Conservation (phyloP, 2,797 vertebrate species). For the Neosilurus hyrtlii region DNA sequence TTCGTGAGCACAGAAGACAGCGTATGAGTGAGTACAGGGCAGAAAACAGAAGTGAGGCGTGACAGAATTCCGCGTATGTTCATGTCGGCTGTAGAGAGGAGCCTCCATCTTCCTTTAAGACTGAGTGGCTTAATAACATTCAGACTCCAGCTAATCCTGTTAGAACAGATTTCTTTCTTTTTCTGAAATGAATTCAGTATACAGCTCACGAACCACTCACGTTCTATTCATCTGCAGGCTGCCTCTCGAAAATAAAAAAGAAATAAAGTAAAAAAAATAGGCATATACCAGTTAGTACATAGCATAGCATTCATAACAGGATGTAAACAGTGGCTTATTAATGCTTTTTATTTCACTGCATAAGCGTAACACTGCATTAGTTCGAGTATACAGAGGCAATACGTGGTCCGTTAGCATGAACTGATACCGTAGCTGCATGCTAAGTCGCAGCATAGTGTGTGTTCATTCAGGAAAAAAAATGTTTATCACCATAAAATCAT, state of each 20-base stretch:
- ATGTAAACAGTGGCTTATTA: constrained; percentile 33
- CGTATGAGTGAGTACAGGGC: not conserved
- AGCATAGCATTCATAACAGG: constrained; percentile 4
- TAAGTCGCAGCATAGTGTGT: constrained; percentile 16
- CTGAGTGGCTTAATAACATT: constrained; percentile 8
- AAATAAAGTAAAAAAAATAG: not conserved
- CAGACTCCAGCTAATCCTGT: constrained; percentile 52
- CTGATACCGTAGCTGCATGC: constrained; percentile 26
- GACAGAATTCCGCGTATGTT: constrained; percentile 28
- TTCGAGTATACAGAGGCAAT: constrained; percentile 43
- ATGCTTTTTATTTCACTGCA: constrained; percentile 34
- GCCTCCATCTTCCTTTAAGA: constrained; percentile 12
- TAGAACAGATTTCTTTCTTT: constrained; percentile 33
- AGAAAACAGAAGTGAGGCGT: constrained; percentile 31
- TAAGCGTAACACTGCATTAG: constrained; percentile 41
- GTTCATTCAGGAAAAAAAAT: not conserved
- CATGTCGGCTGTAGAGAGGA: constrained; percentile 33
- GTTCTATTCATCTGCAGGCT: not conserved
- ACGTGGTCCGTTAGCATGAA: constrained; percentile 35
- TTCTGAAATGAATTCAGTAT: not conserved
- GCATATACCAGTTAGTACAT: constrained; percentile 11
- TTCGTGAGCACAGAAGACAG: constrained; percentile 34
- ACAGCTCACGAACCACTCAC: not conserved
- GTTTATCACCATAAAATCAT: not conserved
- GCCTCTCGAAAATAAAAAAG: not conserved